These are phyloP conservation scores for Lagopus muta DNA, from an alignment of 2,113 vertebrate genomes.

Conservation along the genomic window DNA sequence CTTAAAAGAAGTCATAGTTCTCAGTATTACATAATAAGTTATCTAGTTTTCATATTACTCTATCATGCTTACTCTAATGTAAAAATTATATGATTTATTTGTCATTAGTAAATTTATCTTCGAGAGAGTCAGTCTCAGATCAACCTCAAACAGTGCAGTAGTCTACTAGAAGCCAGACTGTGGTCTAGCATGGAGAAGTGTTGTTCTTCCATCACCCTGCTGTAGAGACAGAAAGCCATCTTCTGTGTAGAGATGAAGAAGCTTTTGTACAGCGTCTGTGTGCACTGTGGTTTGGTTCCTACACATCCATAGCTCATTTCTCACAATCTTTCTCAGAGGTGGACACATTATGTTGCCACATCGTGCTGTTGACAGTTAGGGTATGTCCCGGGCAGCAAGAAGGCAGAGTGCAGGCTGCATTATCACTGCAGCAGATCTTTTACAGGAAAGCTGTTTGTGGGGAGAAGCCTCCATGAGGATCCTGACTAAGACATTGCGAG, in stretches of 20 bases:
- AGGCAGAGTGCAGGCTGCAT: not conserved
- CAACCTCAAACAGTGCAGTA: not conserved
- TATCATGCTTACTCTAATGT: not conserved
- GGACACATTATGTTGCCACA: not conserved
- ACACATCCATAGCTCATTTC: not conserved
- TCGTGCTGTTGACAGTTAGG: not conserved
- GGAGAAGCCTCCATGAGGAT: not conserved
- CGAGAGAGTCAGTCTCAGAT: not conserved
- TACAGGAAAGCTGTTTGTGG: not conserved
- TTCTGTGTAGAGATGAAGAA: not conserved
- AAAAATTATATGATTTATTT: not conserved
- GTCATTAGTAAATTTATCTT: not conserved
- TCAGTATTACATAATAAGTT: not conserved
- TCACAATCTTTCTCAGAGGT: not conserved
- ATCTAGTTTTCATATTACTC: not conserved
- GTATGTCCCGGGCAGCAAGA: accelerated
- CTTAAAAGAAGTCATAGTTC: not conserved
- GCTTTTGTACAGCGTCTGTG: not conserved
- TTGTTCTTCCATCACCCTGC: not conserved
- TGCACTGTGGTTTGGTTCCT: not conserved
- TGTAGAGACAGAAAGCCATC: not conserved
- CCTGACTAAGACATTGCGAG: not conserved
- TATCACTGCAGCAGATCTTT: accelerated
- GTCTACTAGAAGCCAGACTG: not conserved
- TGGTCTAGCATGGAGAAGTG: not conserved